These are phyloP conservation scores for Drosophila neocordata DNA, from an alignment of 1,140 invertebrate species.

Conservation along the genomic window DNA sequence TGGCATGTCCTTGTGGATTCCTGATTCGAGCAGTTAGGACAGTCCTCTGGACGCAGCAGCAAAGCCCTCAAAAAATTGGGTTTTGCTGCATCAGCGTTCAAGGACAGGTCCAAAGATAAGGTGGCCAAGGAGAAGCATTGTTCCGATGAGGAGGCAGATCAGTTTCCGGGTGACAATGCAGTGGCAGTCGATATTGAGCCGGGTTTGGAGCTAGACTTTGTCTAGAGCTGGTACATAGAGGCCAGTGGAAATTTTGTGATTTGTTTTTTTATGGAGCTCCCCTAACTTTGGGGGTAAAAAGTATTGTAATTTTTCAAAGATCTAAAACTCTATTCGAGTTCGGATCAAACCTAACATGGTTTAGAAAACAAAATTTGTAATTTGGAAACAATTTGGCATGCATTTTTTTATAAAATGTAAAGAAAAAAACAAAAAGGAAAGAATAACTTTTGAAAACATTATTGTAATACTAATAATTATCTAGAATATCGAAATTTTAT, in stretches of 20 bases:
- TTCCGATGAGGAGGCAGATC: constrained; percentile 35
- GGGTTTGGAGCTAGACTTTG: constrained; percentile 79
- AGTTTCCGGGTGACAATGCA: constrained; percentile 62
- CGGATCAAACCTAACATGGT: constrained; percentile 34
- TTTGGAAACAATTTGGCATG: constrained; percentile 67
- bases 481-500: constrained; percentile 72
- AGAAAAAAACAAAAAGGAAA: constrained; percentile 31
- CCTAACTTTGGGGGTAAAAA: constrained; percentile 7
- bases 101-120: constrained; percentile 76
- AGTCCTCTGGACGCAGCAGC: constrained; percentile 72
- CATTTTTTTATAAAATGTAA: constrained; percentile 53
- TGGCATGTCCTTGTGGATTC: constrained; percentile 89
- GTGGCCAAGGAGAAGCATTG: constrained; percentile 39
- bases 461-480: constrained; percentile 36
- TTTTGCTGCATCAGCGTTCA: constrained; percentile 69
- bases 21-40: constrained; percentile 82
- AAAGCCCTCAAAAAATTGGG: constrained; percentile 65
- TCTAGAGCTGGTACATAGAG: constrained; percentile 48
- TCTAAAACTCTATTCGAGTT: constrained; percentile 15
- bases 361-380: constrained; percentile 57
- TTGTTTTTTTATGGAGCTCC: constrained; percentile 53
- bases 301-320: constrained; percentile 41
- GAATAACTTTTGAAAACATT: background rate
- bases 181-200: constrained; percentile 80
- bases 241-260: constrained; percentile 35